These are phyloP conservation scores for Porites cylindrica DNA, from an alignment of 92 coral and sea anemone species.

Conservation along the genomic window DNA sequence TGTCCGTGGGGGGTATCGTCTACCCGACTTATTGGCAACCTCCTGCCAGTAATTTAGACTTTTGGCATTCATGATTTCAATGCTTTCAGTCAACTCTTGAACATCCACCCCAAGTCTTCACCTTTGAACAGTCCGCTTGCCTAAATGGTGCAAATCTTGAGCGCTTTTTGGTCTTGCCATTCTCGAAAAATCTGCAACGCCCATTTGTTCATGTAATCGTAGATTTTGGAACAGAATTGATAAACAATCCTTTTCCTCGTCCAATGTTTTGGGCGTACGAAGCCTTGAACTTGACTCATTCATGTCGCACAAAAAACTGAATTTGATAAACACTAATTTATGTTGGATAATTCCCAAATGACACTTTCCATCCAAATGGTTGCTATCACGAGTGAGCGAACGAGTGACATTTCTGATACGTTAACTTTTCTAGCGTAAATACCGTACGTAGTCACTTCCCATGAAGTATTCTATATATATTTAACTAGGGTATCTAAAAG, in stretches of 20 bases:
- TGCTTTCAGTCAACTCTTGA: constrained; percentile 17
- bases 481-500: too few species aligned
- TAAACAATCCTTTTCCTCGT: too few species aligned
- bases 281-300: too few species aligned
- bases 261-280: too few species aligned
- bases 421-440: too few species aligned
- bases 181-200: too few species aligned
- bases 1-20: not conserved
- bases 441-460: too few species aligned
- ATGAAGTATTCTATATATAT: too few species aligned
- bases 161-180: not conserved
- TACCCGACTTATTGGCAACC: not conserved
- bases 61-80: constrained; percentile 4
- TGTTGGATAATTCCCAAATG: constrained; percentile 10
- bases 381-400: not conserved
- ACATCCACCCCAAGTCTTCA: constrained; percentile 18
- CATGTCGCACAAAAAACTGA: not conserved
- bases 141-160: constrained; percentile 6
- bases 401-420: too few species aligned
- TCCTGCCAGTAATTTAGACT: constrained; percentile 3
- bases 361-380: not conserved
- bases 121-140: constrained; percentile 4
- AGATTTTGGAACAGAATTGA: too few species aligned
- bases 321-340: not conserved
- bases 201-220: too few species aligned